These are phyloP conservation scores for Istiophorus platypterus DNA, from an alignment of 2,113 vertebrate genomes.

Conservation along the genomic window DNA sequence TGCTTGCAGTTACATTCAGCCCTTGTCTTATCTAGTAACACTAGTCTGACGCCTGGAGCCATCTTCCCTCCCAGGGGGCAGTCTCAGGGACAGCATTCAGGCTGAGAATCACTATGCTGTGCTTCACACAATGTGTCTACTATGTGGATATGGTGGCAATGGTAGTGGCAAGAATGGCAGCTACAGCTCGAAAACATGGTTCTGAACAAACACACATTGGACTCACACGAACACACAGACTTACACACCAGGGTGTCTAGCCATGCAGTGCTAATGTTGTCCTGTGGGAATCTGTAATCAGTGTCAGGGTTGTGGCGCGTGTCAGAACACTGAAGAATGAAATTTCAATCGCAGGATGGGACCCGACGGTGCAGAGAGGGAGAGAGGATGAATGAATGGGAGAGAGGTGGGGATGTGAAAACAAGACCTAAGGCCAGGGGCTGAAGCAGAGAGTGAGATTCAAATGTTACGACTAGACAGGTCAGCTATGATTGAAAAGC, in stretches of 20 bases:
- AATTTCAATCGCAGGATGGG: constrained; percentile 53
- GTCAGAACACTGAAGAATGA: constrained; percentile 49
- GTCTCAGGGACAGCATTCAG: constrained; percentile 51
- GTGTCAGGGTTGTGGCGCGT: constrained; percentile 32
- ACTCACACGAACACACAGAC: constrained; percentile 23
- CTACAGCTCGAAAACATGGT: neutral
- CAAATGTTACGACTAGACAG: constrained; percentile 44
- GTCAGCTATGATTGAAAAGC: constrained; percentile 39
- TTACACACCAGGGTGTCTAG: constrained; percentile 26
- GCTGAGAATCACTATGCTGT: neutral
- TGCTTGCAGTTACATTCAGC: too few species aligned
- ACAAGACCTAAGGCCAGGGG: neutral
- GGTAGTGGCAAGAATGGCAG: neutral
- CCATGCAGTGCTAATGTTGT: constrained; percentile 58
- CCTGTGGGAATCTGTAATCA: constrained; percentile 64
- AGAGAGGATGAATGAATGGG: neutral
- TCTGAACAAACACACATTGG: neutral
- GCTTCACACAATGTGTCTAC: neutral
- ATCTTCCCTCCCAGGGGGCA: constrained; percentile 24
- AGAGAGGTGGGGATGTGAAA: constrained; percentile 9
- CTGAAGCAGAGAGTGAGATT: constrained; percentile 44
- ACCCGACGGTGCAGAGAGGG: constrained; percentile 32
- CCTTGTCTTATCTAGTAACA: neutral
- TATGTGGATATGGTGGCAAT: neutral
- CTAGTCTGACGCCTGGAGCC: constrained; percentile 51